phyloP scores from a whole-genome alignment of 64 coral and sea anemone species.

The Pachyseris speciosa region DNA sequence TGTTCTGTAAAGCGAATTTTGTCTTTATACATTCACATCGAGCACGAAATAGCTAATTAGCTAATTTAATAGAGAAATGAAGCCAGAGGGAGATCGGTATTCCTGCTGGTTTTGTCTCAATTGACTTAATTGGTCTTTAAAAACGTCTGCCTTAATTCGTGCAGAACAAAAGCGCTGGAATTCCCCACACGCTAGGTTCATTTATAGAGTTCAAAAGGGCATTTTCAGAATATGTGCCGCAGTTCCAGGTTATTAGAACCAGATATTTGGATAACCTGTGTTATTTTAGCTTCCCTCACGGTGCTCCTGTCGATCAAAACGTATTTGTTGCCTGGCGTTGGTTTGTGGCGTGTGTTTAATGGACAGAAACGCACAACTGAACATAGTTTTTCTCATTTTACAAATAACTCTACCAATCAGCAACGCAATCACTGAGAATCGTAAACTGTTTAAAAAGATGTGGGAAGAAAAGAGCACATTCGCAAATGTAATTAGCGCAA shows the following conservation, averaged over 20 bases:
- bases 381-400: too few relatives aligned
- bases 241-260: conserved; percentile 22
- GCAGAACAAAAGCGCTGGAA: neutral
- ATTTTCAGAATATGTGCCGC: neutral
- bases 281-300: too few relatives aligned
- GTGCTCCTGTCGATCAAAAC: too few relatives aligned
- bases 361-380: neutral
- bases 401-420: too few relatives aligned
- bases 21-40: neutral
- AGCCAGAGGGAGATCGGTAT: neutral
- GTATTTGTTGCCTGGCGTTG: too few relatives aligned
- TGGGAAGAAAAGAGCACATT: neutral
- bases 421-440: too few relatives aligned
- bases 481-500: conserved; percentile 21
- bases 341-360: too few relatives aligned
- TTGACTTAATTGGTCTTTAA: conserved; percentile 37
- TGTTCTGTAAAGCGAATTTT: neutral
- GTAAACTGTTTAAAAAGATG: too few relatives aligned
- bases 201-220: conserved; percentile 33
- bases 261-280: neutral
- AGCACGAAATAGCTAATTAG: neutral
- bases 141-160: neutral
- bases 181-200: neutral
- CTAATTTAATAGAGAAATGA: neutral
- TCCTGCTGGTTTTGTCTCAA: neutral